Percentiles rank a stretch among this genome's conserved stretches.
These are phyloP conservation scores for Ylistrum balloti DNA, from an alignment of 1,140 invertebrate species.

Conservation along the genomic window DNA sequence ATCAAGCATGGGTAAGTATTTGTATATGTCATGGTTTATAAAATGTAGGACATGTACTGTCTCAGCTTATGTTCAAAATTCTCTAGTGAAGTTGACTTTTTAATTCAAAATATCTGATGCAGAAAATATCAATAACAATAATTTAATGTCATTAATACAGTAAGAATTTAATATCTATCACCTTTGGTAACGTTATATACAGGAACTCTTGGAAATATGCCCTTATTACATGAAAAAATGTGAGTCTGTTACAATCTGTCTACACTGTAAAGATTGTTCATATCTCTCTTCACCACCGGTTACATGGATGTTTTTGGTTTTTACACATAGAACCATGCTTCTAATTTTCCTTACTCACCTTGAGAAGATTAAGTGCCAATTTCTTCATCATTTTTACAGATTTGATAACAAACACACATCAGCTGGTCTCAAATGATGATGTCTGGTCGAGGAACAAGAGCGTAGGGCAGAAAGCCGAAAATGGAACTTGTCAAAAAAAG, in stretches of 20 bases:
- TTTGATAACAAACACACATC: conserved; percentile 19
- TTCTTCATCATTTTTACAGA: conserved; percentile 11
- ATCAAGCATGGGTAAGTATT: too few relatives aligned
- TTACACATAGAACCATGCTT: background rate
- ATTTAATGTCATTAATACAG: too few relatives aligned
- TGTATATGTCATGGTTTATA: too few relatives aligned
- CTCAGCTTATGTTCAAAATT: too few relatives aligned
- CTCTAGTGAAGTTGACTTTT: too few relatives aligned
- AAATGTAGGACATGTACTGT: too few relatives aligned
- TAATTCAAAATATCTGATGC: too few relatives aligned
- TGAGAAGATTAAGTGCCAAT: background rate
- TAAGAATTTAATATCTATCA: background rate
- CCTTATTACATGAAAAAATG: background rate
- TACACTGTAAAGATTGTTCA: background rate
- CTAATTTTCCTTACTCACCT: background rate
- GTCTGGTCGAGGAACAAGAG: background rate
- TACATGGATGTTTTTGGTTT: background rate
- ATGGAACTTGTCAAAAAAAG: conserved; percentile 34
- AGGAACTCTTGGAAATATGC: background rate
- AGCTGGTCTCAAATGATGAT: conserved; percentile 19
- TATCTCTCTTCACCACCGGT: background rate
- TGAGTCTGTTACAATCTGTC: background rate
- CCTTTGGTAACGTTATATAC: background rate
- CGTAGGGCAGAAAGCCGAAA: background rate
- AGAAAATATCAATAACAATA: too few relatives aligned